Evolutionary conservation across 2,888 invertebrate genomes (phyloP).

Genomic region (Acrobeloides nanus): DNA sequence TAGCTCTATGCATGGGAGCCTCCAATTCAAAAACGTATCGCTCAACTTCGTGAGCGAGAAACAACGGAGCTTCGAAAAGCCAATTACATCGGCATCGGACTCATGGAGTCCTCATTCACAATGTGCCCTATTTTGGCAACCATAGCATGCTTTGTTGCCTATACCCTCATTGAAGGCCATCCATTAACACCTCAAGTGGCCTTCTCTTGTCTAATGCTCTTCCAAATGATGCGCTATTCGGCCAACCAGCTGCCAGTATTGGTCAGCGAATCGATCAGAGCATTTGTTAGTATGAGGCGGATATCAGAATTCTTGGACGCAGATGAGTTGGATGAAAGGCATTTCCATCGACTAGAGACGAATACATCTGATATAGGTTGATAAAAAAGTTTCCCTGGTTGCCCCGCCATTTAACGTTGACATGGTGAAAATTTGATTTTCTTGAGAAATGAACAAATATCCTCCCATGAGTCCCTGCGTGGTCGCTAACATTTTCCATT

Average conservation of each 20-base stretch:
- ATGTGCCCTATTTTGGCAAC: slow-evolving; percentile 19
- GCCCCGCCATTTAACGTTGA: too few relatives aligned
- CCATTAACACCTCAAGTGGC: slow-evolving; percentile 64
- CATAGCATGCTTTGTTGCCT: slow-evolving; percentile 69
- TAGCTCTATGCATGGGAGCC: slow-evolving; percentile 25
- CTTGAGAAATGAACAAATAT: too few relatives aligned
- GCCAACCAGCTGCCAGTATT: slow-evolving; percentile 66
- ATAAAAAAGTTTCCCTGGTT: too few relatives aligned
- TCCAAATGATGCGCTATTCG: slow-evolving; percentile 73
- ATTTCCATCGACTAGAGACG: slow-evolving; percentile 2
- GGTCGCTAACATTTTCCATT: too few relatives aligned
- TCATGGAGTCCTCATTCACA: too few relatives aligned
- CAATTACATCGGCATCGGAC: too few relatives aligned
- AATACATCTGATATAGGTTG: too few relatives aligned
- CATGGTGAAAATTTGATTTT: too few relatives aligned
- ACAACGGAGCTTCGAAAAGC: slow-evolving; percentile 6
- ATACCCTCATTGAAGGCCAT: slow-evolving; percentile 64
- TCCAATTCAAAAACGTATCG: slow-evolving; percentile 16
- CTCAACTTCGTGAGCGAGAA: slow-evolving; percentile 13
- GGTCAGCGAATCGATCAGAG: slow-evolving; percentile 29
- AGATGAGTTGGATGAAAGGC: slow-evolving; percentile 34
- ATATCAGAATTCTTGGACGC: slow-evolving; percentile 43
- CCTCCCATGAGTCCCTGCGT: too few relatives aligned
- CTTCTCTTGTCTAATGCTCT: slow-evolving; percentile 78
- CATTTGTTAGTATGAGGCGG: slow-evolving; percentile 38